A percentile compares a stretch with the other conserved stretches of the same genome.
Evolutionary conservation across 2,797 vertebrate genomes (phyloP).

Genomic region (Hephaestus fuliginosus): DNA sequence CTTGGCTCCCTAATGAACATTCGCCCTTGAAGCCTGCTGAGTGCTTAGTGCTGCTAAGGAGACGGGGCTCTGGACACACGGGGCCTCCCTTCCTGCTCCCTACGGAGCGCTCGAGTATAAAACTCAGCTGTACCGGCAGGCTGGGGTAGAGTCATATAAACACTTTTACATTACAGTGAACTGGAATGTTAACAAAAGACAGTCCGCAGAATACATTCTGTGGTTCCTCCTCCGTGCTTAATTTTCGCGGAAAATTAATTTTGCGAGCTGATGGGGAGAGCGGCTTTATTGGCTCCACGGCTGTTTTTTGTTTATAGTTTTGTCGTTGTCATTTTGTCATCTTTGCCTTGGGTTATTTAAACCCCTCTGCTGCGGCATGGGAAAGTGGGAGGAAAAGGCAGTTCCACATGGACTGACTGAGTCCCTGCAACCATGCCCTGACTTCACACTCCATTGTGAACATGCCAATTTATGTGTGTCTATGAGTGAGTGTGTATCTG

Average conservation of each 20-base stretch:
- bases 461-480: constrained; percentile 46
- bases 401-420: constrained; percentile 53
- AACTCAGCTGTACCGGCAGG: constrained; percentile 73
- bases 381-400: constrained; percentile 53
- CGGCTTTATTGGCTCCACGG: constrained; percentile 24
- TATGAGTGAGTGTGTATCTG: constrained; percentile 27
- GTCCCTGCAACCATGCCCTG: constrained; percentile 59
- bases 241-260: constrained; percentile 39
- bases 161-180: constrained; percentile 77
- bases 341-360: constrained; percentile 56
- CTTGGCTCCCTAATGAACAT: constrained; percentile 84
- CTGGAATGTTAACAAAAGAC: constrained; percentile 76
- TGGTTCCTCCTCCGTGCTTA: constrained; percentile 31
- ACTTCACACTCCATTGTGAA: constrained; percentile 66
- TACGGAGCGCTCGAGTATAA: constrained; percentile 71
- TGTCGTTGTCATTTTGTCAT: constrained; percentile 57
- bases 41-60: constrained; percentile 79
- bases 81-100: constrained; percentile 84
- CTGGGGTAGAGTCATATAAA: constrained; percentile 74
- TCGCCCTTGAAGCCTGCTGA: constrained; percentile 84
- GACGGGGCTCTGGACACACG: constrained; percentile 72
- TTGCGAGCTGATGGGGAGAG: constrained; percentile 27
- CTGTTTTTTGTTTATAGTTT: constrained; percentile 51
- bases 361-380: constrained; percentile 30
- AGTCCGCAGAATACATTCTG: constrained; percentile 49